Evolutionary conservation across 2,888 invertebrate genomes (phyloP).

Genomic region (Lathronympha strigana): DNA sequence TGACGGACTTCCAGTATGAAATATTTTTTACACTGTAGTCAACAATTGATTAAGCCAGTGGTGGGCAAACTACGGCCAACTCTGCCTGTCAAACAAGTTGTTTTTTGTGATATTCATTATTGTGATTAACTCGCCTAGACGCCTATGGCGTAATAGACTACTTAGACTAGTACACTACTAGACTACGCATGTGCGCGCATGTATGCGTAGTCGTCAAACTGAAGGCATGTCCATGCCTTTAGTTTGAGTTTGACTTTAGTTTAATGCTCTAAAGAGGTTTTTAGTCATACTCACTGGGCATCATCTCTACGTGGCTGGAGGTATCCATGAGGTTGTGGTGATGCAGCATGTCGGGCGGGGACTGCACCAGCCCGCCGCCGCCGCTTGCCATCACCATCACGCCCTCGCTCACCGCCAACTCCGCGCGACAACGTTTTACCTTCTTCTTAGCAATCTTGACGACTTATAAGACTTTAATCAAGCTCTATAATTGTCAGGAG

Average conservation of each 20-base stretch:
- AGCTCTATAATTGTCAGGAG: conserved; percentile 35
- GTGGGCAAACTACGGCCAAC: no score
- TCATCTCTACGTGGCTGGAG: conserved; percentile 80
- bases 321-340: conserved; percentile 81
- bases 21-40: no score
- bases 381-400: conserved; percentile 83
- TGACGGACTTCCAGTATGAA: no score
- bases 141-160: no score
- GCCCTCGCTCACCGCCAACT: conserved; percentile 49
- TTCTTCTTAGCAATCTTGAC: conserved; percentile 42
- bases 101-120: no score
- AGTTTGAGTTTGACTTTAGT: neutral
- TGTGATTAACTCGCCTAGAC: no score
- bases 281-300: conserved; percentile 74
- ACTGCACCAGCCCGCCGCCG: conserved; percentile 81
- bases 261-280: neutral
- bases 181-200: no score
- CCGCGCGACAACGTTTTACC: conserved; percentile 50
- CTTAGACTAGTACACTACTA: no score
- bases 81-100: no score
- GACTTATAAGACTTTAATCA: conserved; percentile 26
- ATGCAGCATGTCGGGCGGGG: conserved; percentile 82
- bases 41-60: no score
- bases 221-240: no score
- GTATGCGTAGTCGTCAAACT: no score